Conservation (phyloP, 2,888 invertebrate species). For the Meteorus colon region DNA sequence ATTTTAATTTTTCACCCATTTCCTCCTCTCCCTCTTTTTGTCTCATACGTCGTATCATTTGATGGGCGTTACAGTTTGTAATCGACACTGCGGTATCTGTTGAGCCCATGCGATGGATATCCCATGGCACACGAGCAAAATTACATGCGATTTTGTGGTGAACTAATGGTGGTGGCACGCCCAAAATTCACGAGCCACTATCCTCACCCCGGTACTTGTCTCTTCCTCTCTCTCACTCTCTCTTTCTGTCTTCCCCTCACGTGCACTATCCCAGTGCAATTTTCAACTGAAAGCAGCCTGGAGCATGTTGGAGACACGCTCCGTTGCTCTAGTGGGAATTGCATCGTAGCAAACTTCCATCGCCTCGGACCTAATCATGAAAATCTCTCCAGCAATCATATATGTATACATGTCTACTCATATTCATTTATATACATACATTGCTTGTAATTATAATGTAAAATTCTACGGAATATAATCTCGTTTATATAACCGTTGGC, state of each 20-base stretch:
- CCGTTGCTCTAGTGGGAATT: conserved; percentile 6
- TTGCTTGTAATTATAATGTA: conserved; percentile 14
- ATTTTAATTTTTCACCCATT: not conserved
- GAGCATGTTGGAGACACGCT: conserved; percentile 13
- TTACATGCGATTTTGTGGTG: conserved; percentile 37
- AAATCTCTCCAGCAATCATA: conserved; percentile 6
- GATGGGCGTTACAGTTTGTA: conserved; percentile 14
- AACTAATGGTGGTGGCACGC: not conserved
- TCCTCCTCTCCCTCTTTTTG: not conserved
- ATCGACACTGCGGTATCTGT: conserved; percentile 18
- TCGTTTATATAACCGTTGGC: conserved; percentile 1
- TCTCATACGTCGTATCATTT: not conserved
- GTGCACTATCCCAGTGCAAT: conserved; percentile 34
- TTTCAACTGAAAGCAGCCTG: conserved; percentile 33
- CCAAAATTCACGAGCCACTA: conserved; percentile 21
- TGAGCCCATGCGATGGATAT: conserved; percentile 40
- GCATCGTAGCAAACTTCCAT: conserved; percentile 22
- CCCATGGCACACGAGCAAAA: conserved; percentile 46
- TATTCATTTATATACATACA: not conserved
- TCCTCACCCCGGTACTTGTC: conserved; percentile 8
- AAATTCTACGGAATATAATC: conserved; percentile 5
- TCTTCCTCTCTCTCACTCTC: not conserved
- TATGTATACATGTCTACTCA: not conserved
- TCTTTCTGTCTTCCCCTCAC: conserved; percentile 2
- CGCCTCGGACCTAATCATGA: conserved; percentile 15